A percentile compares a stretch with the other conserved stretches of the same genome.
Evolutionary conservation across 2,797 vertebrate genomes (phyloP).

Genomic region (Sebastes glaucus): DNA sequence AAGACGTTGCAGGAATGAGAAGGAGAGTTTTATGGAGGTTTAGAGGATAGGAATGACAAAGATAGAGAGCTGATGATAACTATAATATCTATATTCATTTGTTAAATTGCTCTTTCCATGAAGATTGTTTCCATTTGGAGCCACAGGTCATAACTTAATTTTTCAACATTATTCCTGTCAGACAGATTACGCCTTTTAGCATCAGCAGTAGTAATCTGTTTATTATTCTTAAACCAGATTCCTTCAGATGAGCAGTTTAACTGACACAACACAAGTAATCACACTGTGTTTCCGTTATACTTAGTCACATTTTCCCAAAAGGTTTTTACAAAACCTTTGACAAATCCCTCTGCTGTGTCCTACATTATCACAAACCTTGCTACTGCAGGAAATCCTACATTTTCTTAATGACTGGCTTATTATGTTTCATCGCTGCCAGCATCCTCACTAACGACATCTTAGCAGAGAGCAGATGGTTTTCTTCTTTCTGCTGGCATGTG

Average conservation of each 20-base stretch:
- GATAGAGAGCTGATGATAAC: neutral
- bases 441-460: slow-evolving; percentile 26
- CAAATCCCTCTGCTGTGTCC: slow-evolving; percentile 28
- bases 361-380: slow-evolving; percentile 11
- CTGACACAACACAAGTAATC: slow-evolving; percentile 2
- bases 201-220: slow-evolving; percentile 20
- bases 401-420: slow-evolving; percentile 48
- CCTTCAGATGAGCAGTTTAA: slow-evolving; percentile 7
- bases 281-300: neutral
- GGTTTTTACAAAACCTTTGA: slow-evolving; percentile 12
- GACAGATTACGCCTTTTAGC: slow-evolving; percentile 11
- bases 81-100: neutral
- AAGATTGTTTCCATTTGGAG: slow-evolving; percentile 9
- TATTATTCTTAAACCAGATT: slow-evolving; percentile 18
- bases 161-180: slow-evolving; percentile 9
- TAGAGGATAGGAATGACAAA: neutral
- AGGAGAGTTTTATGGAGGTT: neutral
- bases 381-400: slow-evolving; percentile 28
- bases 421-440: slow-evolving; percentile 41
- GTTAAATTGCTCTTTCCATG: neutral
- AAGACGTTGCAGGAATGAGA: neutral
- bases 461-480: slow-evolving; percentile 68
- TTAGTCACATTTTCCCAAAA: slow-evolving; percentile 3
- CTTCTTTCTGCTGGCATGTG: slow-evolving; percentile 52
- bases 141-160: slow-evolving; percentile 18